Percentiles rank a stretch among this genome's conserved stretches.
Evolutionary conservation across 2,888 invertebrate species (phyloP).

Genomic region (Plebejus argus): DNA sequence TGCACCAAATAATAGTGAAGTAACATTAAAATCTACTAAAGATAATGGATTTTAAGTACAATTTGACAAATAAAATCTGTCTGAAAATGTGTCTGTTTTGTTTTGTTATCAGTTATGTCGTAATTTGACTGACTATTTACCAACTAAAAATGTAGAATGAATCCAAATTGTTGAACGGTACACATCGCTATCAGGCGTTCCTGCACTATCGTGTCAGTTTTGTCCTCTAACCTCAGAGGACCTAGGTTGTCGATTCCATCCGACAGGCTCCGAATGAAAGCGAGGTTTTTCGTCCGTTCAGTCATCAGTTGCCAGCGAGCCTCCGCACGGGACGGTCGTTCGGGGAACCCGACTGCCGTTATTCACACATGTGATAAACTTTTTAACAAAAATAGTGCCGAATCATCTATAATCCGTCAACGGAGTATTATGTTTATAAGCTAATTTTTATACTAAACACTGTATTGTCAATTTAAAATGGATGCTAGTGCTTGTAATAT

Average conservation of each 20-base stretch:
- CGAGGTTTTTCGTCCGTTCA: conserved; percentile 42
- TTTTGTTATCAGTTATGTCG: no score
- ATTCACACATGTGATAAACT: conserved; percentile 63
- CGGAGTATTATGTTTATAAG: background rate
- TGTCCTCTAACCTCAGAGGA: conserved; percentile 32
- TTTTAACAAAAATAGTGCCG: conserved; percentile 55
- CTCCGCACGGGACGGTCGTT: conserved; percentile 51
- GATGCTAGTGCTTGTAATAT: conserved; percentile 50
- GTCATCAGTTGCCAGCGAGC: conserved; percentile 56
- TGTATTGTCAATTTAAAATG: conserved; percentile 53
- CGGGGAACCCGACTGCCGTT: conserved; percentile 44
- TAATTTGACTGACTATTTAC: background rate
- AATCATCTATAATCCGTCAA: conserved; percentile 51
- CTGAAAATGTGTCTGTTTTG: no score
- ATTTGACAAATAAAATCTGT: no score
- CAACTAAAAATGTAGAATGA: background rate
- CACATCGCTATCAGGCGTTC: background rate
- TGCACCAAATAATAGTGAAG: no score
- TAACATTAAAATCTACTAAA: no score
- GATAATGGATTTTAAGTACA: no score
- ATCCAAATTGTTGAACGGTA: background rate
- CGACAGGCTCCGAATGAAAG: conserved; percentile 45
- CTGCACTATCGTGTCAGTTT: conserved; percentile 40
- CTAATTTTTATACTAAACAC: conserved; percentile 44
- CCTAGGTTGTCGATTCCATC: conserved; percentile 42